These are phyloP conservation scores for Brienomyrus brachyistius DNA, from an alignment of 2,113 vertebrate genomes.

Conservation along the genomic window DNA sequence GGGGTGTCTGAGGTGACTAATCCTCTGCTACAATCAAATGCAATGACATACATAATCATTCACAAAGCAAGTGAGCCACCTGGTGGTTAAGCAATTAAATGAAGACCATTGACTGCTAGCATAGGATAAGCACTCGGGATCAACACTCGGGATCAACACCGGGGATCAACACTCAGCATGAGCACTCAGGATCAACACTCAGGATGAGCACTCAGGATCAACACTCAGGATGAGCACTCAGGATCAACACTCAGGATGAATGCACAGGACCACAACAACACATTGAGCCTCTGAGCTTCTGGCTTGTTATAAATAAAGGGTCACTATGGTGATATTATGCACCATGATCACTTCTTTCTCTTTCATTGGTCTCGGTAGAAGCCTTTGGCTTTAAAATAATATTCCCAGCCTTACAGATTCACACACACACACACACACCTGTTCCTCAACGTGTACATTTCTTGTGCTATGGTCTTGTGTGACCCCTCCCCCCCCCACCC, in stretches of 20 bases:
- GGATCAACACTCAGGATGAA: background rate
- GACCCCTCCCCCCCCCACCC: no score
- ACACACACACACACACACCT: background rate
- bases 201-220: background rate
- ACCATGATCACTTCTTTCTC: background rate
- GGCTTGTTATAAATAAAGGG: background rate
- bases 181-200: background rate
- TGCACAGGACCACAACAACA: background rate
- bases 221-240: background rate
- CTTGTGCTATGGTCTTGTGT: background rate
- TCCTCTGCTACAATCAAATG: background rate
- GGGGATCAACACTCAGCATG: background rate
- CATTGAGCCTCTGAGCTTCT: background rate
- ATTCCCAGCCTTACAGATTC: background rate
- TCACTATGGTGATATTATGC: background rate
- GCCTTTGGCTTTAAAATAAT: background rate
- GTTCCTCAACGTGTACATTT: background rate
- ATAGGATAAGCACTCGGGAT: background rate
- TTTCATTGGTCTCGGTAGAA: background rate
- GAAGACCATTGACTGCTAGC: background rate
- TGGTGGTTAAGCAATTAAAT: slow-evolving; percentile 9
- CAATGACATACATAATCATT: background rate
- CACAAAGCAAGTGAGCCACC: slow-evolving; percentile 14
- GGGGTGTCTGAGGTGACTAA: background rate
- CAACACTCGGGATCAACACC: background rate